phyloP scores from a whole-genome alignment of 2,888 invertebrate species.

The Leptinotarsa haldemani region DNA sequence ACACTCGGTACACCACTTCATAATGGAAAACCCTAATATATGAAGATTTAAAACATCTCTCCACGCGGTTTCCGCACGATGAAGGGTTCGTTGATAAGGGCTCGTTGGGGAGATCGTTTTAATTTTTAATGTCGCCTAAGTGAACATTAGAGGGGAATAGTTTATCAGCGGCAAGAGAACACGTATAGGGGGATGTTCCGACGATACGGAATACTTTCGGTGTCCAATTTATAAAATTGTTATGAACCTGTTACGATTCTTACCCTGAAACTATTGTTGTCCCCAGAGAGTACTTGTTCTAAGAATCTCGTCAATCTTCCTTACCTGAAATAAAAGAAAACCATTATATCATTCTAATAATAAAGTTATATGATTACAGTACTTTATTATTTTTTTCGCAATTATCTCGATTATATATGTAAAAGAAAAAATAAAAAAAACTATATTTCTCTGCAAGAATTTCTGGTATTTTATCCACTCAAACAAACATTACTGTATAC shows the following conservation, averaged over 20 bases:
- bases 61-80: slow-evolving; percentile 17
- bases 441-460: too few species aligned
- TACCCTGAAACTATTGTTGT: background rate
- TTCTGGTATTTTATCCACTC: too few species aligned
- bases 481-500: too few species aligned
- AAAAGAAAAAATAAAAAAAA: too few species aligned
- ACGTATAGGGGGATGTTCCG: background rate
- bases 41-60: slow-evolving; percentile 6
- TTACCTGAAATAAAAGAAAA: background rate
- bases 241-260: slow-evolving; percentile 15
- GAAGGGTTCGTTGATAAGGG: slow-evolving; percentile 17
- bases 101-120: slow-evolving; percentile 6
- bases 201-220: slow-evolving; percentile 4
- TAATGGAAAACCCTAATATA: slow-evolving; percentile 13
- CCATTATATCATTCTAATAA: background rate
- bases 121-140: slow-evolving; percentile 20
- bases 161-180: slow-evolving; percentile 9
- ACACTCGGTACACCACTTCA: slow-evolving; percentile 5
- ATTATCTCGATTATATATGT: too few species aligned
- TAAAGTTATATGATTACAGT: too few species aligned
- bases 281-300: background rate
- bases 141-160: slow-evolving; percentile 16
- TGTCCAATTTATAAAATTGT: slow-evolving; percentile 3
- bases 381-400: too few species aligned
- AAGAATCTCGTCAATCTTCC: background rate